A percentile compares a stretch with the other conserved stretches of the same genome.
phyloP scores from a whole-genome alignment of 2,113 vertebrate genomes.

The Spilogale gracilis region DNA sequence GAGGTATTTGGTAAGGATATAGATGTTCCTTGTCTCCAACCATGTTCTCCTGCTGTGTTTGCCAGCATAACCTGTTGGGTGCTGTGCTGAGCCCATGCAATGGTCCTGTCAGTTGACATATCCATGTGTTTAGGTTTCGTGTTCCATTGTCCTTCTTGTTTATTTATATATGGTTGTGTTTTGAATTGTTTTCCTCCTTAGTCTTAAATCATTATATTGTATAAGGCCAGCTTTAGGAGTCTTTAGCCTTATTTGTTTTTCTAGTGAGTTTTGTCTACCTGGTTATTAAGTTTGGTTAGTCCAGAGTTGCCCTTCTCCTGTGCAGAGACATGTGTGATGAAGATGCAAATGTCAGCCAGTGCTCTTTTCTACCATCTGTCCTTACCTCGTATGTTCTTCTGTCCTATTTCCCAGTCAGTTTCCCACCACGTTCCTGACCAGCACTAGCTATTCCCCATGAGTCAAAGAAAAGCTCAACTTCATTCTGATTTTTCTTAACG shows the following conservation, averaged over 20 bases:
- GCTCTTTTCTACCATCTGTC: neutral
- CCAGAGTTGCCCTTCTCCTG: neutral
- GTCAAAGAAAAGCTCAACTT: neutral
- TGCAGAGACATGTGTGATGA: neutral
- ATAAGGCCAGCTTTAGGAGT: neutral
- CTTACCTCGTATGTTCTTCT: neutral
- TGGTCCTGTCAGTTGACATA: neutral
- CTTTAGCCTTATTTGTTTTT: neutral
- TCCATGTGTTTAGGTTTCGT: neutral
- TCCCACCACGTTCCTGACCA: neutral
- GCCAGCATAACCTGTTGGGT: neutral
- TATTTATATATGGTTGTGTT: neutral
- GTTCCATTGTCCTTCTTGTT: neutral
- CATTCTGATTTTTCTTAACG: neutral
- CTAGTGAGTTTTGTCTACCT: neutral
- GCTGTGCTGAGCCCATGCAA: neutral
- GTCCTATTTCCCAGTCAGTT: neutral
- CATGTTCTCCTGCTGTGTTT: neutral
- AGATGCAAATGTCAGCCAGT: neutral
- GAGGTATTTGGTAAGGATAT: neutral
- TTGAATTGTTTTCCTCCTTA: neutral
- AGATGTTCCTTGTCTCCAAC: neutral
- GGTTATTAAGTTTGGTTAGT: neutral
- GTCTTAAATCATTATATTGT: neutral
- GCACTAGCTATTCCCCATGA: neutral